These are phyloP conservation scores for Parelbella ahira DNA, from an alignment of 2,888 invertebrate genomes.

Conservation along the genomic window DNA sequence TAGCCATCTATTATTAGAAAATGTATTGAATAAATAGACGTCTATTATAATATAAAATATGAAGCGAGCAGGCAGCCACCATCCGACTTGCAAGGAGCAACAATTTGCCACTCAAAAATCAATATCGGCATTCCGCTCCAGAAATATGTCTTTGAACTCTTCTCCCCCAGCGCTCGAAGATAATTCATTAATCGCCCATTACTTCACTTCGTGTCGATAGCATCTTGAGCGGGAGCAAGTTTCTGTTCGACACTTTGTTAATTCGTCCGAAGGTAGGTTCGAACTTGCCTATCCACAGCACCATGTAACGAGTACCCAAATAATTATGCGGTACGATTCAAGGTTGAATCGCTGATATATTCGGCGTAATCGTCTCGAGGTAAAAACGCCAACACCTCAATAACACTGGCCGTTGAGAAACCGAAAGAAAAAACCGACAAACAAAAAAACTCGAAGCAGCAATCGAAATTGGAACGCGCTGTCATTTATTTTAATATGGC, in stretches of 20 bases:
- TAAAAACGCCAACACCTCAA: constrained; percentile 8
- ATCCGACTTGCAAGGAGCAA: constrained; percentile 30
- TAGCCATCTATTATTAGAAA: too few relatives aligned
- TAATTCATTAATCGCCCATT: constrained; percentile 31
- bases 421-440: constrained; percentile 11
- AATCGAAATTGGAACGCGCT: constrained; percentile 22
- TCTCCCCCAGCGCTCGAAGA: constrained; percentile 28
- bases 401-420: constrained; percentile 7
- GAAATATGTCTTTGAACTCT: constrained; percentile 50
- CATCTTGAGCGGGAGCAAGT: constrained; percentile 1
- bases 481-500: constrained; percentile 15
- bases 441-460: constrained; percentile 15
- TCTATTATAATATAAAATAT: background rate
- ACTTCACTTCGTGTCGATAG: constrained; percentile 15
- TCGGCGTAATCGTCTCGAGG: constrained; percentile 14
- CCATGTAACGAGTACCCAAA: too few relatives aligned
- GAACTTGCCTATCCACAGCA: too few relatives aligned
- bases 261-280: too few relatives aligned
- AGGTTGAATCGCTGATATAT: too few relatives aligned
- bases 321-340: too few relatives aligned
- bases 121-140: constrained; percentile 39
- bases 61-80: constrained; percentile 4
- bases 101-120: constrained; percentile 44
- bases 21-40: too few relatives aligned
- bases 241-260: constrained; percentile 6